phyloP scores from a whole-genome alignment of 2,888 invertebrate species.

The Teinopalpus imperialis region DNA sequence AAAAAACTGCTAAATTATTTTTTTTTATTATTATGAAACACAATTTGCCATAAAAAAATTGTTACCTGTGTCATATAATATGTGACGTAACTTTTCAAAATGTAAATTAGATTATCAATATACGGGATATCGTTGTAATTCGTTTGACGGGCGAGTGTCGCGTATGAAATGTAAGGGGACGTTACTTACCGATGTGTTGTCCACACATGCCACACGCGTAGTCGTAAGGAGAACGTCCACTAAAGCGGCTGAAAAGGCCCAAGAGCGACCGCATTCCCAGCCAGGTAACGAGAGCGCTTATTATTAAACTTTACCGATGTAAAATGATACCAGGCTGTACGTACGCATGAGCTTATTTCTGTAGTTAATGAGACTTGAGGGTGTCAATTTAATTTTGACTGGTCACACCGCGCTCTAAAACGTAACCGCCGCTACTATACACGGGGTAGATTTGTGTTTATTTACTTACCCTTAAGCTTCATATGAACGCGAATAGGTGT shows the following conservation, averaged over 20 bases:
- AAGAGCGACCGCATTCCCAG: slow-evolving; percentile 82
- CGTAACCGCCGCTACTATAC: slow-evolving; percentile 32
- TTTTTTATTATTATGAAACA: too few relatives aligned
- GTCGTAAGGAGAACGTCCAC: slow-evolving; percentile 83
- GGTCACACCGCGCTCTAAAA: slow-evolving; percentile 66
- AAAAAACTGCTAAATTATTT: too few relatives aligned
- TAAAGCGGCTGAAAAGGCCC: slow-evolving; percentile 82
- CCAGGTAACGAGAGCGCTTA: slow-evolving; percentile 79
- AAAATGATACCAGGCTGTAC: slow-evolving; percentile 57
- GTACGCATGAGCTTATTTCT: slow-evolving; percentile 74
- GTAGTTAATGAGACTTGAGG: slow-evolving; percentile 56
- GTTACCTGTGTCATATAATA: not conserved
- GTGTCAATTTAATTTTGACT: slow-evolving; percentile 53
- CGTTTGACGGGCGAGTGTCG: slow-evolving; percentile 56
- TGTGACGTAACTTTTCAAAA: not conserved
- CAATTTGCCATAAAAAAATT: too few relatives aligned
- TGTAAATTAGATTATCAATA: too few relatives aligned
- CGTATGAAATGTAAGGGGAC: slow-evolving; percentile 51
- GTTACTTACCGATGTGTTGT: slow-evolving; percentile 78
- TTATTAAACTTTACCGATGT: slow-evolving; percentile 58
- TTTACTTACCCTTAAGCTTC: slow-evolving; percentile 39
- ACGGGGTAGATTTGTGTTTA: slow-evolving; percentile 46
- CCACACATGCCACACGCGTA: slow-evolving; percentile 81
- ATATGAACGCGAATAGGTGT: slow-evolving; percentile 28
- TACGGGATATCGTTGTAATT: slow-evolving; percentile 30